Evolutionary conservation across 2,888 invertebrate genomes (phyloP).

Genomic region (Ecliptopera silaceata): DNA sequence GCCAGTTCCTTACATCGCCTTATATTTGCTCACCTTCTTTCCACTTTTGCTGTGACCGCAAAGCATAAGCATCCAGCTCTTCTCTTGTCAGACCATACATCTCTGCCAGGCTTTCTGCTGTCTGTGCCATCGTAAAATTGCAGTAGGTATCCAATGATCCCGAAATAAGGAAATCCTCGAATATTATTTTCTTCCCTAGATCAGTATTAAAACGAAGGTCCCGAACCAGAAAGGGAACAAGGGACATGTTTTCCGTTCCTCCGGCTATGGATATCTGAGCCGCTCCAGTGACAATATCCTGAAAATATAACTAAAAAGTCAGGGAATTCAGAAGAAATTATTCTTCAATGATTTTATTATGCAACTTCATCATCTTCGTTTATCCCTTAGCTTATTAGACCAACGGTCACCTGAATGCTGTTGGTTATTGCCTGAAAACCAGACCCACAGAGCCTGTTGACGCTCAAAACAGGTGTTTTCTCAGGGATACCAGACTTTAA

Average conservation of each 20-base stretch:
- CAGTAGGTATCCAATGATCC: constrained; percentile 93
- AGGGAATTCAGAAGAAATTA: no score
- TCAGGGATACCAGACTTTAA: constrained; percentile 92
- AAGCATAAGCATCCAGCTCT: constrained; percentile 92
- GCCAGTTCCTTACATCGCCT: no score
- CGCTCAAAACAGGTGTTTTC: constrained; percentile 91
- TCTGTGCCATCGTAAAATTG: constrained; percentile 96
- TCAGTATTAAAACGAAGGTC: constrained; percentile 93
- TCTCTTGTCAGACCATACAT: constrained; percentile 90
- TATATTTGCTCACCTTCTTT: constrained; percentile 86
- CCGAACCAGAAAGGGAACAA: constrained; percentile 92
- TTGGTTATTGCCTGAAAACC: constrained; percentile 97
- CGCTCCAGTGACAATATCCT: constrained; percentile 93
- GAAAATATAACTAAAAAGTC: constrained; percentile 19
- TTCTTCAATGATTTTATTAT: no score
- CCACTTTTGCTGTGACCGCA: constrained; percentile 94
- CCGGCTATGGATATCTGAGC: constrained; percentile 94
- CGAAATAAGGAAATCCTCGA: constrained; percentile 90
- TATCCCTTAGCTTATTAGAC: no score
- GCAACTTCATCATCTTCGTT: constrained; percentile 10
- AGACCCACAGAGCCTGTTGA: constrained; percentile 98
- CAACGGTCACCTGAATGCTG: constrained; percentile 95
- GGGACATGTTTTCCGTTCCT: constrained; percentile 97
- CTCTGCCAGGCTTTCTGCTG: constrained; percentile 95
- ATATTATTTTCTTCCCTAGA: constrained; percentile 87